A percentile compares a stretch with the other conserved stretches of the same genome.
These are phyloP conservation scores for Hedya salicella DNA, from an alignment of 2,888 invertebrate genomes.

Conservation along the genomic window DNA sequence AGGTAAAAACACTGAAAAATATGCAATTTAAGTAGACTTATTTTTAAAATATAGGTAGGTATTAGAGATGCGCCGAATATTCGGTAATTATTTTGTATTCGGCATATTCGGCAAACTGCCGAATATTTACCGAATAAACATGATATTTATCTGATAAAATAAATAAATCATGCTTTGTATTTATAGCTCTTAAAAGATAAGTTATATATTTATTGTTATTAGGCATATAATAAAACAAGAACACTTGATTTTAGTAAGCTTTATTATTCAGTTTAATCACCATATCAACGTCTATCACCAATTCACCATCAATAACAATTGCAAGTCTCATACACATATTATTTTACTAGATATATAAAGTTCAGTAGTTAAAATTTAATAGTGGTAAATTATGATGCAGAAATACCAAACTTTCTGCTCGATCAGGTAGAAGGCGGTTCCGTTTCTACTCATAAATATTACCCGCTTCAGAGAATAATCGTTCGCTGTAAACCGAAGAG, in stretches of 20 bases:
- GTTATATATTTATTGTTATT: conserved; percentile 3
- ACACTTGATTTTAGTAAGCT: conserved; percentile 3
- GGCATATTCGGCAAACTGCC: conserved; percentile 3
- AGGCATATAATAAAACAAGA: background rate
- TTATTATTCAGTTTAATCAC: conserved; percentile 3
- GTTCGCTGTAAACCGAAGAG: background rate
- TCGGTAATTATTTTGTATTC: too few species aligned
- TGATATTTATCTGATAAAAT: conserved; percentile 3
- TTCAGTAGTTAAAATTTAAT: conserved; percentile 4
- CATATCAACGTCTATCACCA: background rate
- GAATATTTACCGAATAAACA: too few species aligned
- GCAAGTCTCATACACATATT: background rate
- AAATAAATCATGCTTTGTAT: background rate
- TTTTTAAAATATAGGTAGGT: conserved; percentile 5
- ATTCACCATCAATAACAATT: background rate
- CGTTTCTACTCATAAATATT: background rate
- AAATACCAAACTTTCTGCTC: conserved; percentile 10
- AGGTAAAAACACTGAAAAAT: too few species aligned
- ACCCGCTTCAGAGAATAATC: background rate
- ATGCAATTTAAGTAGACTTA: too few species aligned
- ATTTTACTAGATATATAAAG: background rate
- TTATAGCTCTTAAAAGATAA: conserved; percentile 1
- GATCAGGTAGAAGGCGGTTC: conserved; percentile 10
- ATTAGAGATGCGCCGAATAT: too few species aligned
- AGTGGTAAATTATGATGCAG: conserved; percentile 15